Evolutionary conservation across 30 jellyfish, hydroid and myxozoan genomes (phyloP), one percentile per base, ranked within the genome.

Genomic region (Catostylus mosaicus): DNA sequence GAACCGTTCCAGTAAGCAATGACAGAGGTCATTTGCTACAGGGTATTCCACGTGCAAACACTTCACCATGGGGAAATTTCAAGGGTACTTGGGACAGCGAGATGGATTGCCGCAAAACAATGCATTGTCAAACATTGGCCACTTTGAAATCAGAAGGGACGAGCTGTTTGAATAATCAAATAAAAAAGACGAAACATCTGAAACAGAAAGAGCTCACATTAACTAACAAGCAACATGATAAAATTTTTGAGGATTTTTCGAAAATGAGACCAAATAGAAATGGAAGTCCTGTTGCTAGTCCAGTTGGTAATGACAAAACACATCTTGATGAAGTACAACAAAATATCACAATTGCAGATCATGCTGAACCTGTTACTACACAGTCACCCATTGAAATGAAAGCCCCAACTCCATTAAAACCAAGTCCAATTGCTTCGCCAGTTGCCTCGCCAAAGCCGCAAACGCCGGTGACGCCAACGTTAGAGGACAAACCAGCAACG

Each of bases 61-160:
- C 82, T 14, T 91, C 96, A 20, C 96, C 98, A n/a, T 91, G 98
- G 98, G 98, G 98, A 14, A 73, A 62, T 36, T 91, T 91, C 74
- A 85, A 85, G 69, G 98, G 98, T 23, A 91, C 98, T 9, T 91
- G 98, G 98, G 95, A 77, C 71, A 33, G 46, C 11, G 85, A 69
- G 52, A 78, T 78, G 96, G 92, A 79, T 66, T 80, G 95, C 59
- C 40, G 79, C 16, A 71, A 76, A 30, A 90, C 96, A 43, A 63
- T 74, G 37, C 97, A 90, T 59, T 65, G 72, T 73, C 87, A 83
- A 30, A 66, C 89, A 27, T 38, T 88, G 54, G 66, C 87, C 2
- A 43, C 84, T 0, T 34, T 68, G 77, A 78, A 77, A 22, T 67
- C 89, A 45, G 84, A 75, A 63, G 67, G 73, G 14, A 54, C 89